These are phyloP conservation scores for Mesembrinibis cayennensis DNA, from an alignment of 2,113 vertebrate species.

Conservation along the genomic window DNA sequence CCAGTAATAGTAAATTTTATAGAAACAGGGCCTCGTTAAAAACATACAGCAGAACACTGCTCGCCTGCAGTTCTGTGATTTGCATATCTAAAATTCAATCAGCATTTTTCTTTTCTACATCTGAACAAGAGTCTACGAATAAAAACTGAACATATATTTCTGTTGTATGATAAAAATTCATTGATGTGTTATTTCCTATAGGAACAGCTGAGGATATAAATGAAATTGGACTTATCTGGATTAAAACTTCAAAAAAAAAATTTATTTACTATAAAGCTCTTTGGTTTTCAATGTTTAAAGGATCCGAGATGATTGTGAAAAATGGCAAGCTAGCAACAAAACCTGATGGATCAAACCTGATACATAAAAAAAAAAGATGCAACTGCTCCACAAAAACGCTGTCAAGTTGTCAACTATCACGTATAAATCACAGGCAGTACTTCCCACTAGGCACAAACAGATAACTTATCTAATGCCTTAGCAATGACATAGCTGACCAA, in stretches of 20 bases:
- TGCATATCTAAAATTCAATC: not conserved
- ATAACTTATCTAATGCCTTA: not conserved
- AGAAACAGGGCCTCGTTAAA: not conserved
- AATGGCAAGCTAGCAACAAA: not conserved
- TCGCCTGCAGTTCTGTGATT: not conserved
- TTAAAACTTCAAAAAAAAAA: not conserved
- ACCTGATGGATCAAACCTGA: not conserved
- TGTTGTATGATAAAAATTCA: not conserved
- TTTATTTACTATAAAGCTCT: not conserved
- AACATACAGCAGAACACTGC: not conserved
- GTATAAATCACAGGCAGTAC: not conserved
- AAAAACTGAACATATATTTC: not conserved
- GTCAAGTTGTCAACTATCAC: not conserved
- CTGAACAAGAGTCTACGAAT: not conserved
- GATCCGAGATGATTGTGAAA: not conserved
- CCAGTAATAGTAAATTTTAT: not conserved
- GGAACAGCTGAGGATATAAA: not conserved
- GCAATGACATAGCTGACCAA: not conserved
- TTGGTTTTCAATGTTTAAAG: not conserved
- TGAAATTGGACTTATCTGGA: not conserved
- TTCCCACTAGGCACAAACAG: not conserved
- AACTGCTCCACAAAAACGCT: not conserved
- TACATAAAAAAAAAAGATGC: not conserved
- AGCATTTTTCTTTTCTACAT: not conserved
- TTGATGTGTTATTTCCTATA: not conserved